phyloP scores from a whole-genome alignment of 2,113 vertebrate genomes.

The Pavo muticus region DNA sequence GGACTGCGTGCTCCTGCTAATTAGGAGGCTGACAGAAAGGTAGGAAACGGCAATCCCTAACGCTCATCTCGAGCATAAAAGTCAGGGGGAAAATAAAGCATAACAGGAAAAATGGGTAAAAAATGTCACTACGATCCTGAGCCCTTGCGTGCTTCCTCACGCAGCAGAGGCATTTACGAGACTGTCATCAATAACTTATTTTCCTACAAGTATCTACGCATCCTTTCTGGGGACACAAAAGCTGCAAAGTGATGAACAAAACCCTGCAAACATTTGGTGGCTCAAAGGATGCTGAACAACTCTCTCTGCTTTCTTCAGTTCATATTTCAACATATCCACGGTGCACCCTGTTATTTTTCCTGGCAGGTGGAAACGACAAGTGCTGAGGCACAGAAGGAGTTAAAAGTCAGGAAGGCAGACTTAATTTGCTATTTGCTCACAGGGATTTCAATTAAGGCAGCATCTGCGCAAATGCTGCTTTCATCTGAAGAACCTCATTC shows the following conservation, averaged over 20 bases:
- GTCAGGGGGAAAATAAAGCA: background rate
- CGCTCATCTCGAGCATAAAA: background rate
- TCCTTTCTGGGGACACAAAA: background rate
- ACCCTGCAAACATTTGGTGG: background rate
- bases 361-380: background rate
- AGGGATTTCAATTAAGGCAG: background rate
- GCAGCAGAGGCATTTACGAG: background rate
- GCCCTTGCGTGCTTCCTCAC: background rate
- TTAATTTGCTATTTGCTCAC: background rate
- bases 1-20: constrained; percentile 8
- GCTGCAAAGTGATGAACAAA: background rate
- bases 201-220: background rate
- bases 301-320: background rate
- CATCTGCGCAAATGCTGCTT: background rate
- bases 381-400: background rate
- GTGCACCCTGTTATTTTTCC: background rate
- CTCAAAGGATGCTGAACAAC: background rate
- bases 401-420: background rate
- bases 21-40: constrained; percentile 55
- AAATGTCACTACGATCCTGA: background rate
- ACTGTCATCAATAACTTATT: background rate
- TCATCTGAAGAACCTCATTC: background rate
- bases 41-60: constrained; percentile 31
- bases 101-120: background rate
- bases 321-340: background rate